These are phyloP conservation scores for Conger conger DNA, from an alignment of 2,113 vertebrate genomes.

Conservation along the genomic window DNA sequence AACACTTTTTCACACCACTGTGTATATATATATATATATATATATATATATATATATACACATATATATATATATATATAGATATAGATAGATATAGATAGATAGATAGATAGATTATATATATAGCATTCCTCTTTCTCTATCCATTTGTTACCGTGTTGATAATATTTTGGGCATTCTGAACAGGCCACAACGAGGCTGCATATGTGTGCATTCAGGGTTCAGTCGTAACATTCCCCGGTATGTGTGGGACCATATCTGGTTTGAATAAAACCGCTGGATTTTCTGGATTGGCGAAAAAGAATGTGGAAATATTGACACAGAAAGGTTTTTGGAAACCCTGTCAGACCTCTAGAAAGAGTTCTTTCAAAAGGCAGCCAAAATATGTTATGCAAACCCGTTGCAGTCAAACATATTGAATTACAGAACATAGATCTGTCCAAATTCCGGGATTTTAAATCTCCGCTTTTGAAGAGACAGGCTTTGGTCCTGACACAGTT, in stretches of 20 bases:
- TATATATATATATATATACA: too few species aligned
- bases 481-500: neutral
- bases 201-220: neutral
- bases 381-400: neutral
- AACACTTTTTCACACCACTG: too few species aligned
- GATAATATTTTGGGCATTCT: neutral
- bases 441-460: neutral
- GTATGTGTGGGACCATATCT: neutral
- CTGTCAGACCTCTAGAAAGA: constrained; percentile 3
- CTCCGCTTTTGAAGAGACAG: neutral
- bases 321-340: neutral
- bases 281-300: neutral
- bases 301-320: neutral
- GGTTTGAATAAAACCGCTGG: neutral
- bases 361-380: constrained; percentile 9
- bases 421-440: constrained; percentile 8
- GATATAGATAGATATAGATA: too few species aligned
- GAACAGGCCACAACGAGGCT: neutral
- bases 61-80: too few species aligned
- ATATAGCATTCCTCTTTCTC: neutral
- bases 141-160: neutral
- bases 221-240: neutral
- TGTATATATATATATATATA: too few species aligned
- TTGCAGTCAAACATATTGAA: neutral
- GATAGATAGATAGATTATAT: too few species aligned